phyloP scores from a whole-genome alignment of 2,888 invertebrate genomes.

The Dorcus hopei region DNA sequence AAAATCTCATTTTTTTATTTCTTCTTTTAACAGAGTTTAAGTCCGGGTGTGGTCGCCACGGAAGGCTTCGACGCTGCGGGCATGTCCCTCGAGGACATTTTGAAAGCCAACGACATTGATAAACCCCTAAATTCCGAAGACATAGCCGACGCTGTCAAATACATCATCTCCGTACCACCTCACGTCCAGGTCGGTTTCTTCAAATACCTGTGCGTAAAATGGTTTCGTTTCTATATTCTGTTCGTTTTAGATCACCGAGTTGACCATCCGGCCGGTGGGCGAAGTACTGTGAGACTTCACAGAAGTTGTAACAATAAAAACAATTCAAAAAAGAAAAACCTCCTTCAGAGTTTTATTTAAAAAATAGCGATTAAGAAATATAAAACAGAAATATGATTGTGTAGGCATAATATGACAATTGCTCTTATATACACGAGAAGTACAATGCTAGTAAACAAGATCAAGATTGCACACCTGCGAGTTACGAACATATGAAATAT shows the following conservation, averaged over 20 bases:
- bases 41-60: conserved; percentile 61
- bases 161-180: conserved; percentile 60
- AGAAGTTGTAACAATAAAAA: no score
- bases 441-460: no score
- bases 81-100: background rate
- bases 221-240: background rate
- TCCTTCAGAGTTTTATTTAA: no score
- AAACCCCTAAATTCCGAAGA: conserved; percentile 44
- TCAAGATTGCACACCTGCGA: no score
- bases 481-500: no score
- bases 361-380: no score
- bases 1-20: background rate
- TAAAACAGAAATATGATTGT: no score
- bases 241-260: conserved; percentile 13
- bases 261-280: conserved; percentile 15
- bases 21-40: conserved; percentile 53
- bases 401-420: no score
- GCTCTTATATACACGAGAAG: no score
- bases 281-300: background rate
- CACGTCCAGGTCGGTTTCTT: conserved; percentile 52
- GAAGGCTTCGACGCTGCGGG: conserved; percentile 45
- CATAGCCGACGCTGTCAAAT: conserved; percentile 60
- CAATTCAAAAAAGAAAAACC: no score
- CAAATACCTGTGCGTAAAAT: background rate
- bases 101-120: background rate